A percentile compares a stretch with the other conserved stretches of the same genome.
Evolutionary conservation across 2,797 vertebrate species (phyloP).

Genomic region (Acipenser oxyrinchus): DNA sequence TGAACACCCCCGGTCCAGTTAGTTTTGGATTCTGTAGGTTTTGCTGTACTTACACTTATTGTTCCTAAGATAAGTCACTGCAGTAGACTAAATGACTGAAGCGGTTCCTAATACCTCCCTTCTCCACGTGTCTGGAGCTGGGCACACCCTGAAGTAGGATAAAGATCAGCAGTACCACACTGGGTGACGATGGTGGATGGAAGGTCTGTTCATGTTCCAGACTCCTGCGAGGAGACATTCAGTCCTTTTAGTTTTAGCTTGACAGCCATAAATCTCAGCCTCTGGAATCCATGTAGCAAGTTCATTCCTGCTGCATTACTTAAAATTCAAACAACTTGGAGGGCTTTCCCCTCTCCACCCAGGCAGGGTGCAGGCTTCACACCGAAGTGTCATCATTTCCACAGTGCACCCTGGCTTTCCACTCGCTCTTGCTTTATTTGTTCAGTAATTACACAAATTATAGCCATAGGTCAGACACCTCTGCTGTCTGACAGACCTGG

Average conservation of each 20-base stretch:
- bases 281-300: conserved; percentile 42
- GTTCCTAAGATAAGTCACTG: no score
- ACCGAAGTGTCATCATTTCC: not conserved
- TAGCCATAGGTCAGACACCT: no score
- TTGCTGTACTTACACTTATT: no score
- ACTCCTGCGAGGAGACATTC: not conserved
- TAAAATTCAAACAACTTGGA: not conserved
- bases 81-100: no score
- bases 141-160: no score
- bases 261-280: conserved; percentile 25
- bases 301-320: conserved; percentile 35
- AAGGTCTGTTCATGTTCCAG: not conserved
- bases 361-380: not conserved
- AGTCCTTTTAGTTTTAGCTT: not conserved
- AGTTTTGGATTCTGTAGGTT: not conserved
- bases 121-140: no score
- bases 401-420: not conserved
- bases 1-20: not conserved
- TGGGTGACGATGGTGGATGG: not conserved
- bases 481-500: no score
- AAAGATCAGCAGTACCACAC: no score
- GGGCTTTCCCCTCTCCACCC: not conserved
- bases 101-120: no score
- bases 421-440: not conserved
- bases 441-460: no score